Conservation (phyloP, 2,113 vertebrate species). For the Toxostoma redivivum region DNA sequence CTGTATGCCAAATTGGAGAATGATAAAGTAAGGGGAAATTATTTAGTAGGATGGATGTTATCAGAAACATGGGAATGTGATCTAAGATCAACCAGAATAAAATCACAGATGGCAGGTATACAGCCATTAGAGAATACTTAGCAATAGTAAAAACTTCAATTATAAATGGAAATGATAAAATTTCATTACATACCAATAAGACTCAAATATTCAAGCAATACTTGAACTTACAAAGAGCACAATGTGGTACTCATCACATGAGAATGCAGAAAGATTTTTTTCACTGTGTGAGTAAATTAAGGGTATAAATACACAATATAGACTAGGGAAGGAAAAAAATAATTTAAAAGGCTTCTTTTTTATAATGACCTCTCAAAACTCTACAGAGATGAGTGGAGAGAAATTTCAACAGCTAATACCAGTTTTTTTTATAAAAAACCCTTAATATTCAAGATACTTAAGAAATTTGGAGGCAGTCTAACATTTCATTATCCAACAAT, state of each 20-base stretch:
- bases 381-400: not conserved
- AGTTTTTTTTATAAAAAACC: not conserved
- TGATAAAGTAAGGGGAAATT: not conserved
- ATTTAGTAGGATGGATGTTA: not conserved
- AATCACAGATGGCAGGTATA: not conserved
- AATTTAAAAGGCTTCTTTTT: not conserved
- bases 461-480: not conserved
- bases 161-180: not conserved
- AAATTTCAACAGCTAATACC: not conserved
- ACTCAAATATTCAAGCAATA: not conserved
- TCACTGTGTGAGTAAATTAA: not conserved
- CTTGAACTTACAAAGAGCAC: not conserved
- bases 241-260: not conserved
- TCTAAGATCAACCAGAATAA: not conserved
- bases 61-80: not conserved
- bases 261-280: not conserved
- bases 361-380: not conserved
- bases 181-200: not conserved
- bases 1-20: not conserved
- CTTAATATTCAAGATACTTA: not conserved
- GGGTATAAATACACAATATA: not conserved
- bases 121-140: not conserved
- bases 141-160: not conserved
- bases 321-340: not conserved
- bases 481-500: not conserved